Evolutionary conservation across 2,888 invertebrate genomes (phyloP), one percentile per base, ranked within the genome.

Genomic region (Drosophila buzzatii): DNA sequence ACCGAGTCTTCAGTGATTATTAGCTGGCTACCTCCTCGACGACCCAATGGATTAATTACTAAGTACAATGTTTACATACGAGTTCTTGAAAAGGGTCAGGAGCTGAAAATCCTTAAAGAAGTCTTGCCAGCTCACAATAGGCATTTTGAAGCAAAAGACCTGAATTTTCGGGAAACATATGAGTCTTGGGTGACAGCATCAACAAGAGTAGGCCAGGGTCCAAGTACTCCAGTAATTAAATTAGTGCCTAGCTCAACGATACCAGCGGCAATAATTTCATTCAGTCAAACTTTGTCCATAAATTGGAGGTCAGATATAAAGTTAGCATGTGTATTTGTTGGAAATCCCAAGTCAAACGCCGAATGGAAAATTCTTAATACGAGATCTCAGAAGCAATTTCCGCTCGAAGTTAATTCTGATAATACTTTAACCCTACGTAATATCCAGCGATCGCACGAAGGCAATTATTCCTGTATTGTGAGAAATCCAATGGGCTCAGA

Each of bases 11-110:
- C 95, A 14, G 94, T 95, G 23, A 93, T 95, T 66, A 94, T 95
- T 41, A 94, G 95, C 66, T 96, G 96, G 96, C 91, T 95, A 71
- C 94, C 95, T n/a, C 96, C 96, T 4, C 90, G 94, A 23, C 93
- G 94, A 16, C 94, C 94, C 0, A 96, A 96, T 89, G 96, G 96
- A 2, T 88, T 94, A 66, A 93, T 96, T 12, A 94, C 94, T 27
- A 94, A 95, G 79, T 96, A 95, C 90, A 95, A 94, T 65, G 94
- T 96, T 55, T 95, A 95, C 83, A 94, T 95, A 70, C 93, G 94
- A 20, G 93, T 94, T n/a, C 82, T 94, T 73, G 94, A 94, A 72
- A 94, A 94, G 78, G 94, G 94, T n/a, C 93, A 94, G 79, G 94
- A 94, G 83, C 81, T 94, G 53, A 94, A 94, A 88, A 94, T 93